phyloP scores from a whole-genome alignment of 2,797 vertebrate species.

The Hypotaenidia okinawae region DNA sequence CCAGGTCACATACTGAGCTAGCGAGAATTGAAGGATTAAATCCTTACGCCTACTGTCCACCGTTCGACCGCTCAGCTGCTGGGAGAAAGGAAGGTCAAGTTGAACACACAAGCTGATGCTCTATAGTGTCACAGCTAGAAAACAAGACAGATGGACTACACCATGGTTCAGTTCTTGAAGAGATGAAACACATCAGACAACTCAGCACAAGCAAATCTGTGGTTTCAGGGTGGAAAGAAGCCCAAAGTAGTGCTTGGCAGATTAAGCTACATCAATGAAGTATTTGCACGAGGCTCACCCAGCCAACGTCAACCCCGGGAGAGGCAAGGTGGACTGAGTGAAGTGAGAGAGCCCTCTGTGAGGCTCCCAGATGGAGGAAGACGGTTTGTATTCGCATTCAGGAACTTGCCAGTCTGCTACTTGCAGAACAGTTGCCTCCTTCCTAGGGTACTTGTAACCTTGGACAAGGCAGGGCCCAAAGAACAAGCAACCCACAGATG shows the following conservation, averaged over 20 bases:
- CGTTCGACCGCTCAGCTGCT: background rate
- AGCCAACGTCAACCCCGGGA: background rate
- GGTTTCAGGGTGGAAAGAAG: background rate
- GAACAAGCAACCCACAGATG: background rate
- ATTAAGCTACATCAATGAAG: background rate
- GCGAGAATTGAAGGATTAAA: background rate
- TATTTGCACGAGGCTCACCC: background rate
- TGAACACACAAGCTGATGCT: slow-evolving; percentile 26
- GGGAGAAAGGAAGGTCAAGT: slow-evolving; percentile 29
- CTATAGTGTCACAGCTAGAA: background rate
- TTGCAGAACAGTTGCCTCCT: background rate
- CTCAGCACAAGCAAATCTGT: background rate
- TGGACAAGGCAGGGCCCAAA: background rate
- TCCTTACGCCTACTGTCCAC: background rate
- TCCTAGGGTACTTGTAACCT: background rate
- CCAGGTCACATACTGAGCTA: background rate
- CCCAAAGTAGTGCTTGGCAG: background rate
- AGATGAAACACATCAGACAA: background rate
- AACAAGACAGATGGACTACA: background rate
- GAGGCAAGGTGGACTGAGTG: background rate
- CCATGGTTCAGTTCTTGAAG: background rate
- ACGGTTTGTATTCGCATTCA: background rate
- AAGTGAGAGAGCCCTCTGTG: background rate
- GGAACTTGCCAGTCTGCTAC: background rate
- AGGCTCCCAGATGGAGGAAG: background rate